Evolutionary conservation across 2,888 invertebrate species (phyloP), one percentile per base, ranked within the genome.

Genomic region (Caenorhabditis uteleia): DNA sequence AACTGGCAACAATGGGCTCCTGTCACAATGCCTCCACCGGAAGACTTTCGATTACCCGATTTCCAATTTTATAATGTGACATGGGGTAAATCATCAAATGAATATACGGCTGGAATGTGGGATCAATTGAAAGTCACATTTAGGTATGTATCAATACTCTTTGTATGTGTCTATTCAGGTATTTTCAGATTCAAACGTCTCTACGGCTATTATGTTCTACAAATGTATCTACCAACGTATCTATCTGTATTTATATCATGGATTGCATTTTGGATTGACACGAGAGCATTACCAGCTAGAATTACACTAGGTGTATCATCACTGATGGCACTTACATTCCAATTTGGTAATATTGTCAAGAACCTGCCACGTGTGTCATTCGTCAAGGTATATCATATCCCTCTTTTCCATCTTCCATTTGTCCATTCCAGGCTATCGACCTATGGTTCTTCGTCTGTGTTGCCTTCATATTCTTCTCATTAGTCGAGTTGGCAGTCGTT

Each of bases 261-360:
- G 82, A 82, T 82, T 44, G 79, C 82, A 8, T 82, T 82, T 54
- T 82, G 80, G 80, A 76, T 82, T 42, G 82, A 82, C 49, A 77
- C 75, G 0, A 43, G 76, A 18, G 78, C 82, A n/a, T 67, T 83
- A 25, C 82, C 82, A 1, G 83, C 83, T 8, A 46, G 83, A 34
- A 82, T 83, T 36, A 83, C 82, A 4, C 71, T 83, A 18, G 82
- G 82, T 12, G 83, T 83, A 5, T 78, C 78, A 7, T 69, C 68
- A 50, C 68, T 82, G 4, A 82, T 82, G 82, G 82, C 82, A 2
- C 57, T 82, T 21, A 80, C 80, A 5, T 82, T 82, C 44, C 82
- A 82, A 66, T 80, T 83, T 47, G 82, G 82, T 55, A 82, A 82
- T 56, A 79, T 82, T 36, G 82, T 82, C 36, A 79, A 80, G 47